Evolutionary conservation across 2,888 invertebrate species (phyloP).

Genomic region (Ichneumon xanthorius): DNA sequence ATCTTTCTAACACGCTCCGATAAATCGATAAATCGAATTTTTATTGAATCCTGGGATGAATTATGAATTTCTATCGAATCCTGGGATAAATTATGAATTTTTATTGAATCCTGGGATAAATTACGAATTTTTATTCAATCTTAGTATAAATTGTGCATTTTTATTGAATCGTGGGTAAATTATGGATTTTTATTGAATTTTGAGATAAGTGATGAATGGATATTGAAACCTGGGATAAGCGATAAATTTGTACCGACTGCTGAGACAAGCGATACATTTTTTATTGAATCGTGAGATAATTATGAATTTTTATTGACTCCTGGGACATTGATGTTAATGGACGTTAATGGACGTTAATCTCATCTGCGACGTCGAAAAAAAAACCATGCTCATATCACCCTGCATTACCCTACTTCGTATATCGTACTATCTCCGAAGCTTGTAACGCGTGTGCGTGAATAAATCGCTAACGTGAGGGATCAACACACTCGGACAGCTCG

Average conservation of each 20-base stretch:
- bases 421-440: conserved; percentile 2
- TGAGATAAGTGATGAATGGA: neutral
- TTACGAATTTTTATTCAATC: too few relatives aligned
- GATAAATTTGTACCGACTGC: too few relatives aligned
- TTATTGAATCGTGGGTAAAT: neutral
- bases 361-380: neutral
- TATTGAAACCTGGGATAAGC: neutral
- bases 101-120: too few relatives aligned
- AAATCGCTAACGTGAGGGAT: conserved; percentile 18
- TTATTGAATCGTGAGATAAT: neutral
- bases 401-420: neutral
- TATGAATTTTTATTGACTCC: neutral
- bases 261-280: neutral
- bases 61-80: neutral
- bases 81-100: too few relatives aligned
- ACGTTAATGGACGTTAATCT: neutral
- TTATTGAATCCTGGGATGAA: neutral
- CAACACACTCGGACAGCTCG: conserved; percentile 18
- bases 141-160: too few relatives aligned
- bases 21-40: neutral
- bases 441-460: conserved; percentile 31
- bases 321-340: neutral
- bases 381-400: neutral
- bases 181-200: neutral
- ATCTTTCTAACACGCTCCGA: neutral